phyloP scores from a whole-genome alignment of 2,797 vertebrate genomes.

The Artibeus lituratus region DNA sequence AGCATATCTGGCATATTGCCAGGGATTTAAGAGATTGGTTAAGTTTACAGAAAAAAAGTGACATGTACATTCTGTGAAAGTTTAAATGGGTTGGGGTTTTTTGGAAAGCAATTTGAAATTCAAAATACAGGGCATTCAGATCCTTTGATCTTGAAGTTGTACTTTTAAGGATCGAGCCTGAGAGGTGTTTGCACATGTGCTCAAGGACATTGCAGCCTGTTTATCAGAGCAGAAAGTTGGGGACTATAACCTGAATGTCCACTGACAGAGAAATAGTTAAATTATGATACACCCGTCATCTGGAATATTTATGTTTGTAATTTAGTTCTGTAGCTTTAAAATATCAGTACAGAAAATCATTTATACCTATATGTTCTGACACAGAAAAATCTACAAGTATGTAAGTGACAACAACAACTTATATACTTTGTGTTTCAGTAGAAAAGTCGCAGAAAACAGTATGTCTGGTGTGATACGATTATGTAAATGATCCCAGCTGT shows the following conservation, averaged over 20 bases:
- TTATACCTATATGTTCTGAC: neutral
- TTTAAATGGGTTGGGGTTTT: neutral
- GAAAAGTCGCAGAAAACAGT: neutral
- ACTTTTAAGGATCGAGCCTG: neutral
- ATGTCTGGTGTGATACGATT: neutral
- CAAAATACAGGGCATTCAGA: neutral
- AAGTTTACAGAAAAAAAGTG: neutral
- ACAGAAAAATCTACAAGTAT: neutral
- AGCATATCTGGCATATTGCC: neutral
- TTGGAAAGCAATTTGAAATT: neutral
- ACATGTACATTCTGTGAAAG: neutral
- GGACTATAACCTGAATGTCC: neutral
- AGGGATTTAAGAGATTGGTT: neutral
- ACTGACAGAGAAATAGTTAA: neutral
- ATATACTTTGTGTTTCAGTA: neutral
- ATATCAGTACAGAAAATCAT: neutral
- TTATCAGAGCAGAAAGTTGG: neutral
- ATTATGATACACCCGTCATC: neutral
- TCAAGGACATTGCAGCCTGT: neutral
- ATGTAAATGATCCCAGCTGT: neutral
- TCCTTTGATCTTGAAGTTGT: neutral
- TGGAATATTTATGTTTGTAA: neutral
- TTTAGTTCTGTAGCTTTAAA: neutral
- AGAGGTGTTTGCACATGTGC: neutral
- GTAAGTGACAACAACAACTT: neutral